Percentiles rank a stretch among this genome's conserved stretches.
Evolutionary conservation across 2,888 invertebrate genomes (phyloP).

Genomic region (Agrochola lychnidis): DNA sequence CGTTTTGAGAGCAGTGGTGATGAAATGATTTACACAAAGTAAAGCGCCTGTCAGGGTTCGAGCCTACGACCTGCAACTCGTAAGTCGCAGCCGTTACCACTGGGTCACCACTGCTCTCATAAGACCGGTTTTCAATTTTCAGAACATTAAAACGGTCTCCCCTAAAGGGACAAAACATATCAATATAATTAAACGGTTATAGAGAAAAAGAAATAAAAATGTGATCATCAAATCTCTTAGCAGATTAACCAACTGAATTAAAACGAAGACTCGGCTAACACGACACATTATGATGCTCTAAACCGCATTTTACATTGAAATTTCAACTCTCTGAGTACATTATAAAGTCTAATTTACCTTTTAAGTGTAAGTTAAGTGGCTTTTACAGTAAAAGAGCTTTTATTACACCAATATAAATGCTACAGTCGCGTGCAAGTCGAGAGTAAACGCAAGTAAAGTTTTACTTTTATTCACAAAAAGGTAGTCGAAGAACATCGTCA

Average conservation of each 20-base stretch:
- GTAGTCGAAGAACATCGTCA: conserved; percentile 51
- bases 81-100: no score
- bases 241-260: conserved; percentile 64
- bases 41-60: no score
- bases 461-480: conserved; percentile 67
- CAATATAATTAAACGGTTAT: conserved; percentile 38
- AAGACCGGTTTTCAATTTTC: neutral
- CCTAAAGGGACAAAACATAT: neutral
- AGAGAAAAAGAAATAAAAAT: conserved; percentile 46
- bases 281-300: conserved; percentile 54
- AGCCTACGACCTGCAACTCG: no score
- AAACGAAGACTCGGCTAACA: conserved; percentile 47
- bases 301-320: conserved; percentile 22
- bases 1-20: no score
- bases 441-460: conserved; percentile 63
- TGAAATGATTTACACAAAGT: no score
- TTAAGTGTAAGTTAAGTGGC: conserved; percentile 42
- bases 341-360: conserved; percentile 39
- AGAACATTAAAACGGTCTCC: neutral
- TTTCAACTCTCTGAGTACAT: conserved; percentile 9
- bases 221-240: conserved; percentile 58
- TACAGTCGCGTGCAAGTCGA: conserved; percentile 61
- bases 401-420: conserved; percentile 63
- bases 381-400: conserved; percentile 67
- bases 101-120: no score